Percentiles rank a stretch among this genome's conserved stretches.
These are phyloP conservation scores for Penaeus vannamei DNA, from an alignment of 1,140 invertebrate genomes.

Conservation along the genomic window DNA sequence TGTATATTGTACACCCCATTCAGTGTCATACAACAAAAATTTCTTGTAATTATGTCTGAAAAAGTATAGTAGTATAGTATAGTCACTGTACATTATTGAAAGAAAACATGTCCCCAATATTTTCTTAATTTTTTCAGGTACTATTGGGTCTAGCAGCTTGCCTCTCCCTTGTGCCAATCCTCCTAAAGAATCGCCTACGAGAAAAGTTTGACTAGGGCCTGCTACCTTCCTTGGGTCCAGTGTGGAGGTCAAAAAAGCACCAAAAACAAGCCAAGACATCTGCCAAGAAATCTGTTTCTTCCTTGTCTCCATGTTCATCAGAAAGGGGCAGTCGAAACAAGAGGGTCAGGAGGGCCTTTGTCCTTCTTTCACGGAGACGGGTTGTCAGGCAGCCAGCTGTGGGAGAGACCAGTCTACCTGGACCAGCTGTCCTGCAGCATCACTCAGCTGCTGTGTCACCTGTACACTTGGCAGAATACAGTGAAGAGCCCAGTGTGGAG, in stretches of 20 bases:
- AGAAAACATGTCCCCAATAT: background rate
- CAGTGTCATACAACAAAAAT: background rate
- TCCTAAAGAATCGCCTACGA: constrained; percentile 88
- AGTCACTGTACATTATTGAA: background rate
- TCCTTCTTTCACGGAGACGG: constrained; percentile 3
- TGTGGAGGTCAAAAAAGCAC: constrained; percentile 14
- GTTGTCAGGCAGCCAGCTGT: too few species aligned
- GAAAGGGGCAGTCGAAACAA: background rate
- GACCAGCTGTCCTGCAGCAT: background rate
- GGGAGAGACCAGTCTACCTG: background rate
- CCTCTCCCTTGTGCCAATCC: constrained; percentile 90
- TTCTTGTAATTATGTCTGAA: background rate
- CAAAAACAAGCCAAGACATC: background rate
- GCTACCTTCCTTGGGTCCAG: constrained; percentile 53
- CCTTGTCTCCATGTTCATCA: background rate
- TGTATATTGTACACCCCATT: background rate
- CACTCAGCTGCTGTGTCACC: background rate
- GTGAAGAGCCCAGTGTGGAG: background rate
- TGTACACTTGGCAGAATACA: background rate
- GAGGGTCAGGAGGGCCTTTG: constrained; percentile 38
- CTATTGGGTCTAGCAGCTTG: constrained; percentile 74
- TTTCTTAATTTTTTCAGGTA: constrained; percentile 53
- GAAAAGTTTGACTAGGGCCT: constrained; percentile 83
- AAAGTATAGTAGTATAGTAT: background rate
- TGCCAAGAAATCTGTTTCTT: too few species aligned